Base-by-base conservation (phyloP, 1,140 invertebrate genomes). In the Ceratina australensis region DNA sequence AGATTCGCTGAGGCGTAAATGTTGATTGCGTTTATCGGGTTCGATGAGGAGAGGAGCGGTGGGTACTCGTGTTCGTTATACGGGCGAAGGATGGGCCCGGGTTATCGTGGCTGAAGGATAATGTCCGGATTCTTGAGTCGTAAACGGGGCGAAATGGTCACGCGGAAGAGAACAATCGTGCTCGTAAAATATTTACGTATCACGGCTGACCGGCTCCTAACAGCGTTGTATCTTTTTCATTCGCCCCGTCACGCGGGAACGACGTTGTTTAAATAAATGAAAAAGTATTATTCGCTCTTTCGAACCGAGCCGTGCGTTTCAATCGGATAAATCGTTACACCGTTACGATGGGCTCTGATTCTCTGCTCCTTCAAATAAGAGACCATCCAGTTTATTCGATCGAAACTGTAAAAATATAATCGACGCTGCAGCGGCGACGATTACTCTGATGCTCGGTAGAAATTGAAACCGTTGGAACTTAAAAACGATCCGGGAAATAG, bases 151-250 rank as follows among this genome's bases (percentile, higher is more conserved):
- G 49, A 26, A 28, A 56, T 24, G n/a, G 28, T 16, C 47, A 3
- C 28, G 10, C 13, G 28, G 18, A 72, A 20, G 49, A 69, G 20
- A 78, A 78, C 75, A 54, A 72, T 78, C 75, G 67, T 1, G 59
- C 16, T 47, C 68, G 28, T 72, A 72, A 72, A 71, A 54, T 59
- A 72, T 71, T 72, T 78, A 72, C 63, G 67, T 28, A 72, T 63
- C 24, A n/a, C n/a, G 57, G n/a, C 50, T 15, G 26, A 10, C 20
- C 47, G 2, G 20, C 3, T 22, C 57, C 10, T 63, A 72, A 78
- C 68, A 7, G 47, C 54, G 52, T 71, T 57, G 54, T 72, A 59
- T 60, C 47, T 72, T 72, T 72, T 61, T 61, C 67, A 60, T 33
- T 65, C 42, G n/a, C 22, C 42, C 0, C 33, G 5, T 42, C 8